Evolutionary conservation across 2,113 vertebrate genomes (phyloP), one percentile per base, ranked within the genome.

Genomic region (Salvator merianae): DNA sequence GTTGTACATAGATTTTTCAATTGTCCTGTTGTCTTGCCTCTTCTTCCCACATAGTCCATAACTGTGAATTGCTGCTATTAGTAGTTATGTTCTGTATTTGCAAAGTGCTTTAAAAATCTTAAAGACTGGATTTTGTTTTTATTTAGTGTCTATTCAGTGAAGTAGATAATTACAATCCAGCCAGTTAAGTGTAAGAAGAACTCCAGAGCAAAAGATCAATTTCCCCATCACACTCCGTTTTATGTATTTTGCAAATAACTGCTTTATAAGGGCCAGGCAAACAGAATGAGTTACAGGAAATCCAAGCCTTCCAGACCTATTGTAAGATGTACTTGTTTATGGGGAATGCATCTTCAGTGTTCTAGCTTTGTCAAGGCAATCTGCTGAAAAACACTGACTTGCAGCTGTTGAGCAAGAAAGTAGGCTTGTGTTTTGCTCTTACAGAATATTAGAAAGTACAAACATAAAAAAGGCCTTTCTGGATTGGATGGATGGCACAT

Each of bases 311-410:
- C 2, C 12, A 38, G 32, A 68, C 75, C 0, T 68, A 4, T 16
- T 50, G 70, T 43, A 62, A 73, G 69, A 82, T 84, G 47, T 55
- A 7, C 36, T 65, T 74, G 47, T 26, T 1, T 69, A 81, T 68
- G 9, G 79, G 85, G 74, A 0, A 7, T 82, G 59, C 77, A 0
- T 1, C 18, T 34, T 66, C 16, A 32, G 63, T 3, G 53, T 32
- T 68, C 63, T 84, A 36, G 82, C 55, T 13, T 76, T 82, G 36
- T 50, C 77, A 63, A 81, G 55, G 32, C n/a, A 88, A 84, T 65
- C 5, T 81, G 4, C 55, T 90, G 47, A 53, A 38, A 82, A 74
- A 82, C 71, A 72, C 55, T 53, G 75, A 82, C 55, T 65, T 85
- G 40, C 4, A 77, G 85, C 24, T 71, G 53, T 32, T 76, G 1